Evolutionary conservation across 2,888 invertebrate species (phyloP).

Genomic region (Scaptomyza flava): DNA sequence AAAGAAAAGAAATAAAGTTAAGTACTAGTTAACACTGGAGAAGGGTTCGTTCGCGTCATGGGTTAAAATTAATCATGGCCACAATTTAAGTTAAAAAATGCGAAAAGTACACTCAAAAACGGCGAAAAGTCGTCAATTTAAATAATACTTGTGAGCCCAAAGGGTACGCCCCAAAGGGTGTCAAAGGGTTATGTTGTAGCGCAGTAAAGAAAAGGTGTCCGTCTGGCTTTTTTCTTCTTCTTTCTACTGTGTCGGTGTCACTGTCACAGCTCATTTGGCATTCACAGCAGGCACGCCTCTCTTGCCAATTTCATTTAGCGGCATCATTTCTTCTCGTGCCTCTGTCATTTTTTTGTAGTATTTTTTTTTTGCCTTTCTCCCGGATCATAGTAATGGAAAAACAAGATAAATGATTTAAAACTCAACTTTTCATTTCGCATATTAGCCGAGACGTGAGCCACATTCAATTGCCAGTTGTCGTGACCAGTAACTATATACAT

Average conservation of each 20-base stretch:
- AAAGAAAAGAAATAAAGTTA: conserved; percentile 15
- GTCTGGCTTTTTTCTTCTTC: conserved; percentile 6
- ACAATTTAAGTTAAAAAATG: conserved; percentile 75
- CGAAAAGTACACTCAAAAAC: conserved; percentile 75
- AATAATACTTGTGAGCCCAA: conserved; percentile 43
- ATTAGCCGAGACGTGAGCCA: conserved; percentile 73
- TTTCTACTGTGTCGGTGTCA: conserved; percentile 44
- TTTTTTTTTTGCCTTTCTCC: conserved; percentile 5
- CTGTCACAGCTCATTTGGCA: conserved; percentile 76
- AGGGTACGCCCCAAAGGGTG: conserved; percentile 26
- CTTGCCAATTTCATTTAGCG: conserved; percentile 68
- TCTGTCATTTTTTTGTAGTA: conserved; percentile 57
- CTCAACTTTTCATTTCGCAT: conserved; percentile 78
- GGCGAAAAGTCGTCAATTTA: conserved; percentile 63
- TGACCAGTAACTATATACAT: conserved; percentile 49
- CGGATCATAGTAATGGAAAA: conserved; percentile 56
- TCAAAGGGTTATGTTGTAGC: conserved; percentile 61
- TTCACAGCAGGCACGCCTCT: conserved; percentile 66
- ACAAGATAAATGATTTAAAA: conserved; percentile 79
- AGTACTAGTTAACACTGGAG: conserved; percentile 33
- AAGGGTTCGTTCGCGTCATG: conserved; percentile 35
- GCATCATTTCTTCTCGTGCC: conserved; percentile 66
- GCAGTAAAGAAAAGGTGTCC: conserved; percentile 23
- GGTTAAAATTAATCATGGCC: conserved; percentile 72
- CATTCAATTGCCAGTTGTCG: conserved; percentile 30